Evolutionary conservation across 1,140 invertebrate species (phyloP).

Genomic region (Lepidurus apus): DNA sequence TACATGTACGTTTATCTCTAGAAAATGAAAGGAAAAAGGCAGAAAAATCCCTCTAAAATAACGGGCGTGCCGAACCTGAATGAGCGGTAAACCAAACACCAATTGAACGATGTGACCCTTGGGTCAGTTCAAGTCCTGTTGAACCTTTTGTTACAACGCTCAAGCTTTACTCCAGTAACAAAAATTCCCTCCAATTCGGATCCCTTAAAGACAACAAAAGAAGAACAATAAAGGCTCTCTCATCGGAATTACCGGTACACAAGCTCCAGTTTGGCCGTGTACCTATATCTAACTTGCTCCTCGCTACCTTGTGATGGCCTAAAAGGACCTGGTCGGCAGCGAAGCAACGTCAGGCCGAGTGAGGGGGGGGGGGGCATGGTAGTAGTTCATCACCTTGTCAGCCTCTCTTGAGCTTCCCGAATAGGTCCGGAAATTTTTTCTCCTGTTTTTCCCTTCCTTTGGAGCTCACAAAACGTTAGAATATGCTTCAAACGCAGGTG

Average conservation of each 20-base stretch:
- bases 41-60: no score
- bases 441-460: background rate
- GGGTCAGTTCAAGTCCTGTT: no score
- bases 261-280: background rate
- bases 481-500: conserved; percentile 18
- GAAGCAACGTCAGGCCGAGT: background rate
- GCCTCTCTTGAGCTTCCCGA: background rate
- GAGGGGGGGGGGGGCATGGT: background rate
- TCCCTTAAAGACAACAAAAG: no score
- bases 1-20: no score
- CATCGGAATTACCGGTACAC: background rate
- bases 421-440: background rate
- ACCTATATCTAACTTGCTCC: background rate
- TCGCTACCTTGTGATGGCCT: background rate
- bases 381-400: conserved; percentile 21
- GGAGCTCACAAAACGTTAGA: background rate
- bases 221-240: no score
- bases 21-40: no score
- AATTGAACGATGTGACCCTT: no score
- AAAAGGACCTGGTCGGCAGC: background rate
- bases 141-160: no score
- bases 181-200: no score
- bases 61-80: no score
- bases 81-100: no score
- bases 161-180: no score